These are phyloP conservation scores for Drosophila paranaensis DNA, from an alignment of 2,888 invertebrate species.

Conservation along the genomic window DNA sequence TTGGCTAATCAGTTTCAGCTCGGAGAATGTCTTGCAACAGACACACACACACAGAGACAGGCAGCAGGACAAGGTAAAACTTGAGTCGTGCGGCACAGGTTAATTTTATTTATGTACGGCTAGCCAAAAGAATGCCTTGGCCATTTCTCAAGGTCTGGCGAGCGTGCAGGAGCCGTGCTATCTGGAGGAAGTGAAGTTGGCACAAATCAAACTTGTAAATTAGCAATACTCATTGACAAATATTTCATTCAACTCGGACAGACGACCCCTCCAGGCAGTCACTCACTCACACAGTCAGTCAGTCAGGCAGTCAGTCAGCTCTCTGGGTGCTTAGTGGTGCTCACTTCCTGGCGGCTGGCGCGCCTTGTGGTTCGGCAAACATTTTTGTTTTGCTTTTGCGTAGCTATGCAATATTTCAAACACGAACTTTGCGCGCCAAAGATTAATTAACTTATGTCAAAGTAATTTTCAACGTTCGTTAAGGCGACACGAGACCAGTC, in stretches of 20 bases:
- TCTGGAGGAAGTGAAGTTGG: conserved; percentile 45
- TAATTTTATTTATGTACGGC: conserved; percentile 75
- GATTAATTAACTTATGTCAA: conserved; percentile 85
- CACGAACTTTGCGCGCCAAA: conserved; percentile 81
- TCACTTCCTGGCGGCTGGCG: conserved; percentile 46
- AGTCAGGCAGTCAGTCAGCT: conserved; percentile 10
- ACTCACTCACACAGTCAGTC: conserved; percentile 5
- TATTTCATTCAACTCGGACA: conserved; percentile 68
- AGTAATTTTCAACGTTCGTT: conserved; percentile 84
- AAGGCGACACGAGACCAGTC: conserved; percentile 72
- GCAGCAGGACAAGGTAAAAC: conserved; percentile 3
- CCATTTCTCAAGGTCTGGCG: conserved; percentile 61
- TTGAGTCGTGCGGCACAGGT: conserved; percentile 29
- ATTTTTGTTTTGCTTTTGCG: conserved; percentile 45
- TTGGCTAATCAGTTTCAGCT: not conserved
- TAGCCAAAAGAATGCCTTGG: conserved; percentile 71
- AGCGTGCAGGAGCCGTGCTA: not conserved
- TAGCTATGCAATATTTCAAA: conserved; percentile 76
- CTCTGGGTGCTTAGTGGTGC: conserved; percentile 18
- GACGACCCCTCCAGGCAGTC: conserved; percentile 22
- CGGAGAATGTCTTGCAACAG: not conserved
- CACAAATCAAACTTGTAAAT: conserved; percentile 82
- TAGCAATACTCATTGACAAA: conserved; percentile 81
- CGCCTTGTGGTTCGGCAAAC: conserved; percentile 49
- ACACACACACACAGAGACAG: not conserved